phyloP scores from a whole-genome alignment of 2,113 vertebrate genomes.

The Zosterops lateralis region DNA sequence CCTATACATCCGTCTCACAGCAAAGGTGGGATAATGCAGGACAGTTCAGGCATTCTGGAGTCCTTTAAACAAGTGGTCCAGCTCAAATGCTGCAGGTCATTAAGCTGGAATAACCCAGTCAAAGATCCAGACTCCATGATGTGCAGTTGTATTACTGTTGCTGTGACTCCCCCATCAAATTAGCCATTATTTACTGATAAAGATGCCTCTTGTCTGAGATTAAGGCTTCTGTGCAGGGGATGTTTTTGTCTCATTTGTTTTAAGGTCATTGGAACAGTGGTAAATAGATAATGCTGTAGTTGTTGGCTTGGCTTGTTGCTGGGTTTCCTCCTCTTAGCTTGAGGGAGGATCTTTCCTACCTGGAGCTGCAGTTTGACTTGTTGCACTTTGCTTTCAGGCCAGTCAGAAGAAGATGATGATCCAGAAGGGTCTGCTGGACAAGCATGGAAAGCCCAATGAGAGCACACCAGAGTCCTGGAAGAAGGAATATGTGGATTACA shows the following conservation, averaged over 20 bases:
- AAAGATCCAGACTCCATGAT: neutral
- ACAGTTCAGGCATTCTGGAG: neutral
- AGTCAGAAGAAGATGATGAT: slow-evolving; percentile 96
- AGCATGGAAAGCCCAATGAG: slow-evolving; percentile 89
- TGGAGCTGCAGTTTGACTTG: neutral
- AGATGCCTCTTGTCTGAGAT: neutral
- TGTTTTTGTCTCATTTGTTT: neutral
- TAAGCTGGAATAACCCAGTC: neutral
- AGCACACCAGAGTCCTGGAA: slow-evolving; percentile 85
- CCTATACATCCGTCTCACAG: rapidly evolving
- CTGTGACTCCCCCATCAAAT: neutral
- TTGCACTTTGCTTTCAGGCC: slow-evolving; percentile 72
- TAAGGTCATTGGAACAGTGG: neutral
- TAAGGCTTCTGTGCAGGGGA: neutral
- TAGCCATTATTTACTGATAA: neutral
- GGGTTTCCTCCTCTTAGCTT: neutral
- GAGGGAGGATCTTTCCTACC: neutral
- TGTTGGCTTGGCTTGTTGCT: neutral
- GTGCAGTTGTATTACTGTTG: neutral
- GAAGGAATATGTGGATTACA: slow-evolving; percentile 86
- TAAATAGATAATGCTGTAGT: neutral
- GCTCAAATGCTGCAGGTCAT: neutral
- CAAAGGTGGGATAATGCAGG: neutral
- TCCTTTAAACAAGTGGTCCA: neutral
- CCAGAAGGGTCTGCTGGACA: slow-evolving; percentile 90